Conservation (phyloP, 2,888 invertebrate genomes). For the Nymphalis polychloros region DNA sequence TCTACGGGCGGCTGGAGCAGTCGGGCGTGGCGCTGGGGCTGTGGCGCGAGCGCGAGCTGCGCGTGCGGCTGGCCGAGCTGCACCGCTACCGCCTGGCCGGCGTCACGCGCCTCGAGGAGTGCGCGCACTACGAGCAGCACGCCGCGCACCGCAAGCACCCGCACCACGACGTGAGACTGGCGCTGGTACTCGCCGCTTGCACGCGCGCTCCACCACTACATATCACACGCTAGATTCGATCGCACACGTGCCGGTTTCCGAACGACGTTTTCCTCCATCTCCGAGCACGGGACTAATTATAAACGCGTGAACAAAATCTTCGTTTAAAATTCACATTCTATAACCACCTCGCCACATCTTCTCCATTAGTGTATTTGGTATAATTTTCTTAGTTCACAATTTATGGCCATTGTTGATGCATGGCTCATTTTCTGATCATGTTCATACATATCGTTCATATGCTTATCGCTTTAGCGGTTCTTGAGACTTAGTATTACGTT, state of each 20-base stretch:
- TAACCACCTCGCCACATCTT: too few species aligned
- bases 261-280: too few species aligned
- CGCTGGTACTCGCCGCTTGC: slow-evolving; percentile 33
- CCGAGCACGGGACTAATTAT: too few species aligned
- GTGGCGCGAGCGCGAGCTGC: slow-evolving; percentile 91
- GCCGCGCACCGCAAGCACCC: slow-evolving; percentile 83
- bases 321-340: too few species aligned
- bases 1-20: slow-evolving; percentile 92
- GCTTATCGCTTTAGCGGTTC: slow-evolving; percentile 58
- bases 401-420: slow-evolving; percentile 38
- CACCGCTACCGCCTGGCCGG: slow-evolving; percentile 92
- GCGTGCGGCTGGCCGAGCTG: slow-evolving; percentile 90
- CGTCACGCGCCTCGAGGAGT: slow-evolving; percentile 90
- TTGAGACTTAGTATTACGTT: not conserved
- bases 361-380: too few species aligned
- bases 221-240: not conserved
- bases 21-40: slow-evolving; percentile 89
- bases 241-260: too few species aligned
- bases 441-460: slow-evolving; percentile 45
- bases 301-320: too few species aligned
- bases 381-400: too few species aligned
- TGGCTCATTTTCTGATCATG: slow-evolving; percentile 46
- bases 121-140: slow-evolving; percentile 93
- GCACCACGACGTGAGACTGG: slow-evolving; percentile 83
- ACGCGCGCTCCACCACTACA: slow-evolving; percentile 1